Conservation (phyloP, 2,888 invertebrate genomes). For the Aphelenchoides bicaudatus region DNA sequence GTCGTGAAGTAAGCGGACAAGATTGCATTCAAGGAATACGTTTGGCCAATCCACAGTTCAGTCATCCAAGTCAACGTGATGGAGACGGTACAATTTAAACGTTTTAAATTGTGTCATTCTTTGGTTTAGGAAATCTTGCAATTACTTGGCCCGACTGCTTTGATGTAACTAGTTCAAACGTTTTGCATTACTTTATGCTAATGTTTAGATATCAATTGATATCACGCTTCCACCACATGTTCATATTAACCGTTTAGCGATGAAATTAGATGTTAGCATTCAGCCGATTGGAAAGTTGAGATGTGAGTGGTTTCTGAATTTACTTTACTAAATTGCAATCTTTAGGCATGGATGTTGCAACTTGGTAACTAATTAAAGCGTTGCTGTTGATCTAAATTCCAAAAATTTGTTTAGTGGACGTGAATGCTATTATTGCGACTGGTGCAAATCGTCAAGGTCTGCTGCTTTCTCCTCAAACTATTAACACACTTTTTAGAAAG, state of each 20-base stretch:
- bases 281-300: constrained; percentile 58
- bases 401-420: constrained; percentile 23
- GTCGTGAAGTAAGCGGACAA: constrained; percentile 51
- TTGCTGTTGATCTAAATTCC: not conserved
- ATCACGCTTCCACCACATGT: constrained; percentile 55
- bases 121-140: constrained; percentile 48
- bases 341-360: constrained; percentile 60
- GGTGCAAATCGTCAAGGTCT: constrained; percentile 44
- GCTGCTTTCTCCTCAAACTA: not conserved
- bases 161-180: constrained; percentile 58
- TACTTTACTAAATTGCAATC: too few species aligned
- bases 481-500: constrained; percentile 33
- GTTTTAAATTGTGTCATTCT: too few species aligned
- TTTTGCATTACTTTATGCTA: too few species aligned
- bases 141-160: constrained; percentile 59
- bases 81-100: too few species aligned
- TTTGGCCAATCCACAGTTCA: constrained; percentile 50
- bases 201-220: not conserved
- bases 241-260: constrained; percentile 57
- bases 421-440: constrained; percentile 59
- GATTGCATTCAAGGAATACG: constrained; percentile 57
- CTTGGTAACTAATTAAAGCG: constrained; percentile 31
- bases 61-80: constrained; percentile 41
- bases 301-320: too few species aligned
- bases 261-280: constrained; percentile 59